Evolutionary conservation across 2,888 invertebrate species (phyloP), one percentile per base, ranked within the genome.

Genomic region (Tyria jacobaeae): DNA sequence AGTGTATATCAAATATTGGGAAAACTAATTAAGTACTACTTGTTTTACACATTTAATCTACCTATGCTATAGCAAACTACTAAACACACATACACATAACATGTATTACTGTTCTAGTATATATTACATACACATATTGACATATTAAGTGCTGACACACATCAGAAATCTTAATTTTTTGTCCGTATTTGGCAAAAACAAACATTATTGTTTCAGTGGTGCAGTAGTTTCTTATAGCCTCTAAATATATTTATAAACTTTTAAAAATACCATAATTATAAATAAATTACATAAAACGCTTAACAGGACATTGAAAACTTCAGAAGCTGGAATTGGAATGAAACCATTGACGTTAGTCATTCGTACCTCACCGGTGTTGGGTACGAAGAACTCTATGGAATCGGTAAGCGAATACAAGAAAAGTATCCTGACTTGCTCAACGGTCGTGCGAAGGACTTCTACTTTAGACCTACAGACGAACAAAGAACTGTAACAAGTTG

Each of bases 311-410:
- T 96, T 39, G 94, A 96, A 51, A 92, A 95, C 64, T 88, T 97
- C 48, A 94, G 93, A 76, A 91, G 92, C 66, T 97, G 96, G 96
- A 89, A 89, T 15, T 96, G 96, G 95, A 95, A 96, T 75, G 85
- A 91, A 0, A 95, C 95, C 48, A 88, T 97, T 17, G 91, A 94
- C 17, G 88, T 90, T 1, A 90, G 94, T 21, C 94, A 94, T 15
- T 91, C 95, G n/a, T 90, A 87, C 61, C 89, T 97, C 69, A 96
- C 96, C 0, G 90, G 91, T 0, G 74, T 74, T 1, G 95, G 95
- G 0, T 95, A 95, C 78, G 95, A 96, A 63, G 97, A 97, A 78
- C 80, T 97, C 51, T 95, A 92, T 71, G 92, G 95, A 65, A 92
- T 97, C 9, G 97, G 79, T 15, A 81, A 75, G 55, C 83, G 92